Evolutionary conservation across 2,797 vertebrate genomes (phyloP).

Genomic region (Platalea minor): DNA sequence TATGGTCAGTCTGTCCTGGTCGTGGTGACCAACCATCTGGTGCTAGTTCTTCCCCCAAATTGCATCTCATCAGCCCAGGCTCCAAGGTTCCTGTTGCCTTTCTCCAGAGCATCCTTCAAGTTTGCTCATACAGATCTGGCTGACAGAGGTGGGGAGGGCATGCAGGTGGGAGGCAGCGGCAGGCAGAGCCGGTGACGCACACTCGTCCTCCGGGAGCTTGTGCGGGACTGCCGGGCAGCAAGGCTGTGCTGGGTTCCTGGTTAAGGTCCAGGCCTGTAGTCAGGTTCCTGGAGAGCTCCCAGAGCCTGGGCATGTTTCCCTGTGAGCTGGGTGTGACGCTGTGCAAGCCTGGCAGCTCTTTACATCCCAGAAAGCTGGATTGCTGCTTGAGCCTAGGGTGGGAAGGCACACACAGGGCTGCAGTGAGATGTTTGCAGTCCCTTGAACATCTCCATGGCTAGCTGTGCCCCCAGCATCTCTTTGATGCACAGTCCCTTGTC

Average conservation of each 20-base stretch:
- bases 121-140: neutral
- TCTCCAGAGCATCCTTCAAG: neutral
- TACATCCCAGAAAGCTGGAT: neutral
- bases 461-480: neutral
- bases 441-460: neutral
- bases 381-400: neutral
- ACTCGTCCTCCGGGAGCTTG: neutral
- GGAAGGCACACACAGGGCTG: neutral
- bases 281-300: neutral
- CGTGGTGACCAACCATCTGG: neutral
- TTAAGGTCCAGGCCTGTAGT: neutral
- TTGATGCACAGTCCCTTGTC: neutral
- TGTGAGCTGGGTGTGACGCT: neutral
- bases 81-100: neutral
- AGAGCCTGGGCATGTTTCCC: neutral
- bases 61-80: neutral
- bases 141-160: neutral
- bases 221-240: neutral
- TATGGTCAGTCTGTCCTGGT: no score
- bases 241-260: neutral
- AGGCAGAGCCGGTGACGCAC: neutral
- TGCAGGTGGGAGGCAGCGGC: neutral
- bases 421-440: neutral
- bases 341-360: neutral
- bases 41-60: neutral